phyloP scores from a whole-genome alignment of 1,140 invertebrate species.

The Cephus cinctus region DNA sequence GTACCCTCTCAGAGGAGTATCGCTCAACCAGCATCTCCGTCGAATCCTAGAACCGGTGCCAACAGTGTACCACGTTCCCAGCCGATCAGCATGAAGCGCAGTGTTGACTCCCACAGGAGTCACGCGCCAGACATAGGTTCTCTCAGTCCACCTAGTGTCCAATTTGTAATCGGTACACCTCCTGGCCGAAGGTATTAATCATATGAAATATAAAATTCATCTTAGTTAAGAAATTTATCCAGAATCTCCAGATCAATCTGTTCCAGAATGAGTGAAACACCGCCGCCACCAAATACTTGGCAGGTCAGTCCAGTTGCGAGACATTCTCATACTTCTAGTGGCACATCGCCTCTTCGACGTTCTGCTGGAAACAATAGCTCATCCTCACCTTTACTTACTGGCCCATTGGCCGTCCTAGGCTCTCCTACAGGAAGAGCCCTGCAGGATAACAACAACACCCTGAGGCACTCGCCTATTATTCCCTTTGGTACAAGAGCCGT shows the following conservation, averaged over 20 bases:
- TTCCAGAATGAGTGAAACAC: slow-evolving; percentile 61
- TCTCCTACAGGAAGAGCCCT: slow-evolving; percentile 64
- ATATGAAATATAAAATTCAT: too few species aligned
- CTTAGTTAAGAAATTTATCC: not conserved
- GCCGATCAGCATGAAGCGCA: slow-evolving; percentile 76
- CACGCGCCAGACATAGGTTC: slow-evolving; percentile 78
- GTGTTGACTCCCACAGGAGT: slow-evolving; percentile 62
- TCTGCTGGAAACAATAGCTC: slow-evolving; percentile 62
- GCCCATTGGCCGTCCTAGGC: slow-evolving; percentile 61
- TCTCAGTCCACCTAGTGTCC: slow-evolving; percentile 85
- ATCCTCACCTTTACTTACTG: slow-evolving; percentile 69
- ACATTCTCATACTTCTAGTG: slow-evolving; percentile 58
- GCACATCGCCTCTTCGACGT: slow-evolving; percentile 68
- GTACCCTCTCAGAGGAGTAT: slow-evolving; percentile 70
- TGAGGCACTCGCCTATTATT: slow-evolving; percentile 61
- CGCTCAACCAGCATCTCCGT: slow-evolving; percentile 50
- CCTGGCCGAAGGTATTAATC: slow-evolving; percentile 61
- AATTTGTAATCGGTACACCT: slow-evolving; percentile 89
- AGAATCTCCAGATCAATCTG: not conserved
- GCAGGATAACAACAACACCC: slow-evolving; percentile 59
- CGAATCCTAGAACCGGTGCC: slow-evolving; percentile 33
- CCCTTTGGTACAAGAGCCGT: slow-evolving; percentile 72
- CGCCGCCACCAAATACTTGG: slow-evolving; percentile 78
- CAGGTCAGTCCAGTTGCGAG: slow-evolving; percentile 69
- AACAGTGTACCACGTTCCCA: slow-evolving; percentile 74